Evolutionary conservation across 2,113 vertebrate genomes (phyloP).

Genomic region (Pseudorectes ferrugineus): DNA sequence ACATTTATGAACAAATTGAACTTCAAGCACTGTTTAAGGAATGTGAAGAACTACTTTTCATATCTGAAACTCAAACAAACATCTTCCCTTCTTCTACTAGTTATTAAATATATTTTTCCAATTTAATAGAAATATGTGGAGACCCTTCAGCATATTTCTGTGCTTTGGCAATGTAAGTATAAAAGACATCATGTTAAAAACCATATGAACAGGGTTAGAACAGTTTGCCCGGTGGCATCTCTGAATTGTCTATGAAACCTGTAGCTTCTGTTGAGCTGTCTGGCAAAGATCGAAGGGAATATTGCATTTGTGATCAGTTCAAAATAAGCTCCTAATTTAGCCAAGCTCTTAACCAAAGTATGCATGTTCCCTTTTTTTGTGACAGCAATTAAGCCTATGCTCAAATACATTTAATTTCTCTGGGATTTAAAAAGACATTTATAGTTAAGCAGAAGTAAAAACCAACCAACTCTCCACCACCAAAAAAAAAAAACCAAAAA

Average conservation of each 20-base stretch:
- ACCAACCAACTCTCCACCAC: fast-evolving
- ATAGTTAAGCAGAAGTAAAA: neutral
- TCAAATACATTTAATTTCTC: neutral
- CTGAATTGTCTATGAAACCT: neutral
- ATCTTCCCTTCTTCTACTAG: neutral
- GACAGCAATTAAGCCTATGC: neutral
- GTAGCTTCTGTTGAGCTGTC: neutral
- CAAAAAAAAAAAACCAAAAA: neutral
- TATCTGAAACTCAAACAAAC: neutral
- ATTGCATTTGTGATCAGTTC: neutral
- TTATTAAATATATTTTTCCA: slow-evolving; percentile 12
- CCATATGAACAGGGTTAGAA: neutral
- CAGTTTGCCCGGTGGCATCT: neutral
- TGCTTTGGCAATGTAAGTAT: neutral
- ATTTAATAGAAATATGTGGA: neutral
- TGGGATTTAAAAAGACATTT: neutral
- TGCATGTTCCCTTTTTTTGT: neutral
- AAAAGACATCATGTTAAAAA: neutral
- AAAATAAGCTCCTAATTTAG: neutral
- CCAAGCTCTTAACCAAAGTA: neutral
- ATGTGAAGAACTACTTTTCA: neutral
- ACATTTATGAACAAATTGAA: neutral
- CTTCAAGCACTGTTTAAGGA: neutral
- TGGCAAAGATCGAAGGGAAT: neutral
- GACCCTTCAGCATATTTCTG: neutral